phyloP scores from a whole-genome alignment of 2,113 vertebrate genomes.

The Manacus vitellinus region DNA sequence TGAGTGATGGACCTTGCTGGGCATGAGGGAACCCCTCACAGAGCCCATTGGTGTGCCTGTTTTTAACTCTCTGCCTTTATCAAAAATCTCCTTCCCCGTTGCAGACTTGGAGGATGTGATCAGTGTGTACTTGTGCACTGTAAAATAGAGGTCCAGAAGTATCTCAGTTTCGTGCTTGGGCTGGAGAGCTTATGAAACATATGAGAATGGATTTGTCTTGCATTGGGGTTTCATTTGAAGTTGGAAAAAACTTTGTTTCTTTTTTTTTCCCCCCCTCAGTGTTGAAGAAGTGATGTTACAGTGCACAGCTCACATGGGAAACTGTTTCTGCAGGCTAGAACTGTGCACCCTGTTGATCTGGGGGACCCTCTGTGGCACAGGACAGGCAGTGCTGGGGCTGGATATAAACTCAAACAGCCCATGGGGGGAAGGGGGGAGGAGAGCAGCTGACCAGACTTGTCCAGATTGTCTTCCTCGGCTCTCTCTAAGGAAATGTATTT shows the following conservation, averaged over 20 bases:
- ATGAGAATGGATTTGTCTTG: background rate
- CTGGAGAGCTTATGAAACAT: background rate
- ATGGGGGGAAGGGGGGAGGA: background rate
- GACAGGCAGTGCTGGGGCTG: background rate
- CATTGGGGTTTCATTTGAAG: background rate
- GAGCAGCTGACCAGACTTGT: background rate
- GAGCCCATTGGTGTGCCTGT: background rate
- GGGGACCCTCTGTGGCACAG: background rate
- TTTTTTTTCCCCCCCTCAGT: background rate
- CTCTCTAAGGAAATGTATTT: background rate
- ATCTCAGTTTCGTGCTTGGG: background rate
- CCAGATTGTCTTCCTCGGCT: background rate
- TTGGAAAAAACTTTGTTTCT: background rate
- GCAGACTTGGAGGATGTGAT: background rate
- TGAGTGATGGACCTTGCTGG: background rate
- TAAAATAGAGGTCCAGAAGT: background rate
- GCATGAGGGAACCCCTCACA: background rate
- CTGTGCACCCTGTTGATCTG: background rate
- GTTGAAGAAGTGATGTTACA: background rate
- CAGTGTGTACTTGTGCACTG: background rate
- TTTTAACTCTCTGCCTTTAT: background rate
- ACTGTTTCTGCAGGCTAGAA: background rate
- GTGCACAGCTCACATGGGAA: background rate
- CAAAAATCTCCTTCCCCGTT: background rate
- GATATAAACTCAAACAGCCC: background rate